Conservation (phyloP, 2,113 vertebrate species). For the Amblyornis subalaris region DNA sequence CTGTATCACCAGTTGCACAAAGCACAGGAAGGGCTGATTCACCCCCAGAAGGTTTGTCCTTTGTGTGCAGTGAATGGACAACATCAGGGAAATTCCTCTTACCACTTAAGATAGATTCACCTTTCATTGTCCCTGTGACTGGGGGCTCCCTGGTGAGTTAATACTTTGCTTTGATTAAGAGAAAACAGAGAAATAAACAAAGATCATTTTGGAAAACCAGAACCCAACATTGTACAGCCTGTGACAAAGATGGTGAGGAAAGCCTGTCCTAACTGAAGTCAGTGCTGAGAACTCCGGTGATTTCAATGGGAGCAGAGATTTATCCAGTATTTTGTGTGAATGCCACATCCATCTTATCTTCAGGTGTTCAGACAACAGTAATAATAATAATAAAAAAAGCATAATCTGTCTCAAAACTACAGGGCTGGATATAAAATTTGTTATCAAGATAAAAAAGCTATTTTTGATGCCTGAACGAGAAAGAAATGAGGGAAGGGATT, state of each 20-base stretch:
- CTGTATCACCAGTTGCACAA: not conserved
- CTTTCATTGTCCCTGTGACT: not conserved
- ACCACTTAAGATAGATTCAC: not conserved
- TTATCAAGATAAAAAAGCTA: not conserved
- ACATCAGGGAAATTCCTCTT: not conserved
- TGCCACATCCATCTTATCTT: not conserved
- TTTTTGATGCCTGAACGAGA: not conserved
- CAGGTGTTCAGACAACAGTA: not conserved
- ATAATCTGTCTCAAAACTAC: not conserved
- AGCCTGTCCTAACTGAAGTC: not conserved
- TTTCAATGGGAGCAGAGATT: not conserved
- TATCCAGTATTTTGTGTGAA: not conserved
- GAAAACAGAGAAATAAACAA: not conserved
- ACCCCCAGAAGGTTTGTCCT: not conserved
- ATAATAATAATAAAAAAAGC: not conserved
- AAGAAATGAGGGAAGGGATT: not conserved
- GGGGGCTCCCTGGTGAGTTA: not conserved
- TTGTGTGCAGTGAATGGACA: not conserved
- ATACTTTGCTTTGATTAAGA: not conserved
- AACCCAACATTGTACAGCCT: not conserved
- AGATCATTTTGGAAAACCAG: not conserved
- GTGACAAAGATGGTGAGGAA: not conserved
- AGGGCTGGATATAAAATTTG: not conserved
- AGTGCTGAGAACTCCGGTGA: not conserved
- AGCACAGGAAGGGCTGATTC: not conserved